phyloP scores from a whole-genome alignment of 92 coral and sea anemone species.

The Parazoanthus atlanticus region DNA sequence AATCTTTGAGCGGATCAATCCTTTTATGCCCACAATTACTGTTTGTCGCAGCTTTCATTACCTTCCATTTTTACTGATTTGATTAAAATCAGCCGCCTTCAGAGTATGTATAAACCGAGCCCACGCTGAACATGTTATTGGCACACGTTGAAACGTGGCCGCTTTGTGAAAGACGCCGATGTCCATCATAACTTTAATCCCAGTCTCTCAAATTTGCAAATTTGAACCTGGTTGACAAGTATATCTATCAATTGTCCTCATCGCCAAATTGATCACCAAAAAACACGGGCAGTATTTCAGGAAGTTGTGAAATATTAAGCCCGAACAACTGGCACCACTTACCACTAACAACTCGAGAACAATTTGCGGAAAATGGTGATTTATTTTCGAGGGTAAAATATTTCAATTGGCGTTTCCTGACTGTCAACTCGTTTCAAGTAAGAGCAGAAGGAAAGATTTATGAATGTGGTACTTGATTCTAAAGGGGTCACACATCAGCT shows the following conservation, averaged over 20 bases:
- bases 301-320: constrained; percentile 64
- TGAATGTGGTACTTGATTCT: constrained; percentile 29
- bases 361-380: constrained; percentile 41
- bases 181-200: constrained; percentile 79
- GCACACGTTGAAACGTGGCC: constrained; percentile 60
- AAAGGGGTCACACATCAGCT: constrained; percentile 56
- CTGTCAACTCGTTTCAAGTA: constrained; percentile 28
- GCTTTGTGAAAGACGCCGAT: constrained; percentile 58
- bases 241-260: constrained; percentile 65
- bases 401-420: constrained; percentile 24
- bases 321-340: constrained; percentile 37
- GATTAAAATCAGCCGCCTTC: constrained; percentile 58
- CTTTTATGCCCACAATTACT: constrained; percentile 60
- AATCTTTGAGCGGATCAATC: constrained; percentile 60
- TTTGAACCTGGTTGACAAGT: constrained; percentile 75
- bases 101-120: constrained; percentile 20
- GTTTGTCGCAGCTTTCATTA: constrained; percentile 64
- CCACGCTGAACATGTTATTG: constrained; percentile 58
- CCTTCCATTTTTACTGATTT: constrained; percentile 54
- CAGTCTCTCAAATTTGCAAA: constrained; percentile 63
- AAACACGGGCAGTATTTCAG: constrained; percentile 71
- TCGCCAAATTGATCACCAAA: constrained; percentile 71
- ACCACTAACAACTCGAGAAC: constrained; percentile 40
- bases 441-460: constrained; percentile 38
- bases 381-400: constrained; percentile 27